Evolutionary conservation across 2,797 vertebrate genomes (phyloP).

Genomic region (Zalophus californianus): DNA sequence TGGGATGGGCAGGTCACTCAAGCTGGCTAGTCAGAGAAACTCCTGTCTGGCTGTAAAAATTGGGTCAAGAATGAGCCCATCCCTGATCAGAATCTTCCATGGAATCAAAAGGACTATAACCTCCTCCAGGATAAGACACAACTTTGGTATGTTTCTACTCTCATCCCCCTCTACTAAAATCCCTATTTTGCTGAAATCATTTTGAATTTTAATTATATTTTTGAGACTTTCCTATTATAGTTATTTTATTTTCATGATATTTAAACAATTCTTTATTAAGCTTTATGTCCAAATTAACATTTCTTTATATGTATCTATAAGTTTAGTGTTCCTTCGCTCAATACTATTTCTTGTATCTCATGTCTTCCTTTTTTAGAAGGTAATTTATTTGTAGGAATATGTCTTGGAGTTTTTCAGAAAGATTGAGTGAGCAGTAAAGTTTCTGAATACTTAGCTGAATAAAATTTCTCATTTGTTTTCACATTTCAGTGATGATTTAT

Average conservation of each 20-base stretch:
- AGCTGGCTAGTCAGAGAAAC: background rate
- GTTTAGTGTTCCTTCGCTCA: background rate
- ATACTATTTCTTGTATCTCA: background rate
- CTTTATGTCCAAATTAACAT: background rate
- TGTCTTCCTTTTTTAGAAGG: background rate
- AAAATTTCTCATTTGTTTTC: slow-evolving; percentile 11
- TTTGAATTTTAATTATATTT: slow-evolving; percentile 52
- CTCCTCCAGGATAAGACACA: background rate
- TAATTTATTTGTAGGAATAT: slow-evolving; percentile 34
- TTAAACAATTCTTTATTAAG: background rate
- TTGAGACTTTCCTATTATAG: background rate
- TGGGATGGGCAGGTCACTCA: background rate
- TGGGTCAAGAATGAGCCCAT: background rate
- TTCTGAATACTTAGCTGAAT: slow-evolving; percentile 29
- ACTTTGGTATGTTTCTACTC: background rate
- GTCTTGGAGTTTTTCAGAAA: slow-evolving; percentile 21
- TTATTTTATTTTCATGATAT: slow-evolving; percentile 31
- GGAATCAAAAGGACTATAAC: background rate
- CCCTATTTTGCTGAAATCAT: background rate
- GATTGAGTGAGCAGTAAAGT: background rate
- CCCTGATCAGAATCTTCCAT: background rate
- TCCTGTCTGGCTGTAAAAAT: background rate
- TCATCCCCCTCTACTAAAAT: background rate
- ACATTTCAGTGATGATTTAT: background rate
- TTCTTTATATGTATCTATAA: background rate